phyloP scores from a whole-genome alignment of 1,140 invertebrate genomes.

The Bursaphelenchus mucronatus region DNA sequence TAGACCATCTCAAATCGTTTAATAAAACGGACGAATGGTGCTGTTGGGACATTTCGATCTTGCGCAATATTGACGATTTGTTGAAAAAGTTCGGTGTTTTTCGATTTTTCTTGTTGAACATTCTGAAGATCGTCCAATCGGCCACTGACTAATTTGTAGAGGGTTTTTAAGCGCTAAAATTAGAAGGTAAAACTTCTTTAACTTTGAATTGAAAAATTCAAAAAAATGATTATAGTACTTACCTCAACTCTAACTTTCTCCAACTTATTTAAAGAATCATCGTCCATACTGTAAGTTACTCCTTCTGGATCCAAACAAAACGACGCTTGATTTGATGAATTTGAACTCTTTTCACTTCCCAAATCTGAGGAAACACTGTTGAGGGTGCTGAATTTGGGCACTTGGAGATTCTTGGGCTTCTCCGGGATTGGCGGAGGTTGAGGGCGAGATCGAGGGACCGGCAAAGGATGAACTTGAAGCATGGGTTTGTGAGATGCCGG shows the following conservation, averaged over 20 bases:
- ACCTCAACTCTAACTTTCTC: slow-evolving; percentile 18
- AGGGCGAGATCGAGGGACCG: background rate
- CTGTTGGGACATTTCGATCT: background rate
- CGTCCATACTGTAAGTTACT: slow-evolving; percentile 3
- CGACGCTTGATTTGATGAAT: background rate
- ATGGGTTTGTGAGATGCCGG: slow-evolving; percentile 10
- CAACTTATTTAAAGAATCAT: slow-evolving; percentile 13
- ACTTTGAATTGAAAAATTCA: background rate
- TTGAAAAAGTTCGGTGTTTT: slow-evolving; percentile 14
- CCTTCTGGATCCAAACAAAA: background rate
- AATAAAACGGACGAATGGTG: slow-evolving; percentile 17
- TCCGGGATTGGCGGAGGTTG: slow-evolving; percentile 18
- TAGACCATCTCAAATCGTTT: slow-evolving; percentile 17
- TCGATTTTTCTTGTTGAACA: slow-evolving; percentile 18
- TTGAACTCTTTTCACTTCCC: background rate
- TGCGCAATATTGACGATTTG: slow-evolving; percentile 16
- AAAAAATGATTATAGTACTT: slow-evolving; percentile 7
- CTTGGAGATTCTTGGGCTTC: slow-evolving; percentile 15
- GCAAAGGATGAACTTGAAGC: slow-evolving; percentile 13
- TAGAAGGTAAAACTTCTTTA: background rate
- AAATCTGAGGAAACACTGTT: too few species aligned
- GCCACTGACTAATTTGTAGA: slow-evolving; percentile 12
- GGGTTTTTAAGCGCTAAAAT: slow-evolving; percentile 4
- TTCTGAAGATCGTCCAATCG: slow-evolving; percentile 20
- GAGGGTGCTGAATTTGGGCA: background rate